Conservation (phyloP, 1,140 invertebrate genomes). For the Meteorus sp. region DNA sequence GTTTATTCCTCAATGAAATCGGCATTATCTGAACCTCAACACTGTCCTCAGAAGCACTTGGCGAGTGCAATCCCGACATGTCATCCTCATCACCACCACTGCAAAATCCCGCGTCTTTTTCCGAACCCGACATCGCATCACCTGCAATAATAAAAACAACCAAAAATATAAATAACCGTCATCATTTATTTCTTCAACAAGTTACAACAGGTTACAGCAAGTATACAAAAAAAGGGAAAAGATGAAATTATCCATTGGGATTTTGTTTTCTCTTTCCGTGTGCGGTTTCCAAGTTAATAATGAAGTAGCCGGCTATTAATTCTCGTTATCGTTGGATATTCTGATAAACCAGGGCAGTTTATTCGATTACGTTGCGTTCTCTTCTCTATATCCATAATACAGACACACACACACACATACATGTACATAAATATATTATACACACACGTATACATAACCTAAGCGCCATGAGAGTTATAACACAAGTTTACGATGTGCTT, state of each 20-base stretch:
- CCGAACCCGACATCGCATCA: slow-evolving; percentile 52
- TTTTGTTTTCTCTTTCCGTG: slow-evolving; percentile 29
- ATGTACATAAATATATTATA: no score
- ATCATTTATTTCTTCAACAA: no score
- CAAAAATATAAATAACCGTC: slow-evolving; percentile 8
- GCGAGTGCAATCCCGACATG: slow-evolving; percentile 65
- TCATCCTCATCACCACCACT: slow-evolving; percentile 70
- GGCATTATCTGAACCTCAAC: slow-evolving; percentile 69
- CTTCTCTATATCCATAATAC: background rate
- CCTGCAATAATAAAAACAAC: slow-evolving; percentile 43
- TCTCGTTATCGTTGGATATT: background rate
- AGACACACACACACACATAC: background rate
- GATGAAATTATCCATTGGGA: no score
- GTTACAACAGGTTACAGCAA: no score
- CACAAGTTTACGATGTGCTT: no score
- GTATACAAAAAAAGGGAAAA: no score
- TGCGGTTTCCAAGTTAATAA: slow-evolving; percentile 34
- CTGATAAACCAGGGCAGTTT: no score
- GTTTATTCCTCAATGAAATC: slow-evolving; percentile 64
- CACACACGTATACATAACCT: no score
- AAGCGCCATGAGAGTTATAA: no score
- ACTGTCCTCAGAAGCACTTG: slow-evolving; percentile 75
- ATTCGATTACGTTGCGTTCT: no score
- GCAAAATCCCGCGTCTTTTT: slow-evolving; percentile 72
- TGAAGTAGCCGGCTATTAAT: slow-evolving; percentile 34